Conservation (phyloP, 2,797 vertebrate genomes). For the Margarornis squamiger region DNA sequence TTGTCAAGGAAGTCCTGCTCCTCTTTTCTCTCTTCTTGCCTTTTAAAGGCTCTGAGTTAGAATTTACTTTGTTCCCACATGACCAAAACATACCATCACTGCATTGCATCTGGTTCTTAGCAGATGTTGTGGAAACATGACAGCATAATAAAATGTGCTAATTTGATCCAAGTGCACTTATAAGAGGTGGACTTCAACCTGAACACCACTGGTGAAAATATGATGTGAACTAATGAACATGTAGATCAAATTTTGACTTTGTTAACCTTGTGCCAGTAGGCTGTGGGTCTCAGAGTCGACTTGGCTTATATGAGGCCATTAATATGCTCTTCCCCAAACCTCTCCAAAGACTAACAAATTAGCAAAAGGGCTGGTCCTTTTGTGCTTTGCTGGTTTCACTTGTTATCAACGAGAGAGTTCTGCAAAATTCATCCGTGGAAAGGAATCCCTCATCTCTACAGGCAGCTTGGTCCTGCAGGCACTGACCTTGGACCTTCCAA, state of each 20-base stretch:
- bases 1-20: slow-evolving; percentile 14
- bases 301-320: neutral
- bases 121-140: slow-evolving; percentile 16
- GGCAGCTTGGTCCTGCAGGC: neutral
- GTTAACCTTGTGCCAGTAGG: neutral
- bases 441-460: neutral
- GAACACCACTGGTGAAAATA: neutral
- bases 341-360: neutral
- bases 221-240: neutral
- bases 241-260: neutral
- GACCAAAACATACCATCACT: neutral
- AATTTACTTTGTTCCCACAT: neutral
- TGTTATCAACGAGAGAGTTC: neutral
- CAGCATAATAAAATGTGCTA: neutral
- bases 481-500: neutral
- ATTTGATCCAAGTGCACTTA: neutral
- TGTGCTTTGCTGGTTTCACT: neutral
- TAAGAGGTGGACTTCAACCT: neutral
- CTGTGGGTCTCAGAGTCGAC: neutral
- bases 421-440: neutral
- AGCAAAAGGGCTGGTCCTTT: neutral
- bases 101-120: neutral
- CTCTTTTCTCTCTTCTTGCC: slow-evolving; percentile 38
- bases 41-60: slow-evolving; percentile 6
- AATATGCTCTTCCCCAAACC: neutral